Base-by-base conservation (phyloP, 2,888 invertebrate species). In the Zelleria hepariella region DNA sequence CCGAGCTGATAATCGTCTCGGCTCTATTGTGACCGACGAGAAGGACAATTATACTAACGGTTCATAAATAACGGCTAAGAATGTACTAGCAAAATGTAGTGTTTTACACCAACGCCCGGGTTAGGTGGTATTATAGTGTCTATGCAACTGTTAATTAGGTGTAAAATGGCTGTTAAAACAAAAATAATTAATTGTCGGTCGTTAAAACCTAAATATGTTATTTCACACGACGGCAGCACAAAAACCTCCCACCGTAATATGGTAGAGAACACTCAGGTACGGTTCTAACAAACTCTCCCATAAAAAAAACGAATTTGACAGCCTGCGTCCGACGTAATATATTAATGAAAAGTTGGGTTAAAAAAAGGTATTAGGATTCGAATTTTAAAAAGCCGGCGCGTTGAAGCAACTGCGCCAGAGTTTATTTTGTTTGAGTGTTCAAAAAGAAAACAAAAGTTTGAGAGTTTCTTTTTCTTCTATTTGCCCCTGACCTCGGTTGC, bases 401-500 rank as follows among this genome's bases (percentile, higher is more conserved):
- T 78, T 82, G 78, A 80, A 82, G 79, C 80, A 76, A 81, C 82
- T 77, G 79, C 74, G 73, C 77, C 72, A 68, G 72, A 79, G 78
- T 82, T 83, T 80, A 85, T 86, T 84, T 84, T 83, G 80, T 86
- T 81, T 77, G 82, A 81, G 80, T 79, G 78, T 77, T 78, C 74
- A 71, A 74, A 76, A 86, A 84, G 79, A 82, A 83, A 86, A 86
- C 78, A 84, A 86, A 83, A 83, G 75, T 80, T 71, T 68, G 64
- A 72, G 67, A 65, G 76, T 78, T 42, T 82, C 75, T 84, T 86
- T 86, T 86, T 63, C 78, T 86, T 77, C 79, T 84, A 82, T 85
- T 86, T 86, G 86, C 83, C 82, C 80, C 81, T 84, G 86, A 86
- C 86, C 86, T 82, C 86, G 79, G 79, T 70, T 77, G 74, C 75